Conservation (phyloP, 2,797 vertebrate species). For the Enoplosus armatus region DNA sequence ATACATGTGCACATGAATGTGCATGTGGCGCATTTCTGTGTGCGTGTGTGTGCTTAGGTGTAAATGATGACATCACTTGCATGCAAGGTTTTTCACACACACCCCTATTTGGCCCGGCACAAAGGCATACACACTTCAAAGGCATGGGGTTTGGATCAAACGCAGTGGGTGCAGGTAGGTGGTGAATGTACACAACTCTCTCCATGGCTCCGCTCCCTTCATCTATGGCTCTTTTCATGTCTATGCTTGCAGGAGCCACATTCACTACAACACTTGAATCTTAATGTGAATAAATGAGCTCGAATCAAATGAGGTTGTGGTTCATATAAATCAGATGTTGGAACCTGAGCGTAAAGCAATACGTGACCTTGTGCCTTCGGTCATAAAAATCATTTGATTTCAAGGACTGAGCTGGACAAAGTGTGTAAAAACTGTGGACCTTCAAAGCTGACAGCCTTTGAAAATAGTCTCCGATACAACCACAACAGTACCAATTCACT, state of each 20-base stretch:
- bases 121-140: conserved; percentile 84
- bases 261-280: conserved; percentile 77
- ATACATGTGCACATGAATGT: conserved; percentile 16
- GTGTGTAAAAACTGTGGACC: conserved; percentile 39
- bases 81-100: conserved; percentile 58
- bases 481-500: conserved; percentile 24
- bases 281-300: conserved; percentile 80
- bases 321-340: conserved; percentile 73
- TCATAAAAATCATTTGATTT: conserved; percentile 64
- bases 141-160: conserved; percentile 78
- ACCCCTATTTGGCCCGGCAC: conserved; percentile 75
- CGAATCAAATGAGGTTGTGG: conserved; percentile 73
- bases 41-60: conserved; percentile 25
- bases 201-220: conserved; percentile 72
- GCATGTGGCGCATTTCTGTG: conserved; percentile 16
- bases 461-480: conserved; percentile 38
- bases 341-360: conserved; percentile 52
- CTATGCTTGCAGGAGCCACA: conserved; percentile 70
- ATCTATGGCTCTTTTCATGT: conserved; percentile 83
- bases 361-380: conserved; percentile 58
- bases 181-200: conserved; percentile 75
- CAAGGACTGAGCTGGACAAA: conserved; percentile 41
- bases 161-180: conserved; percentile 68
- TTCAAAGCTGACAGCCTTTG: conserved; percentile 55
- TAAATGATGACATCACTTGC: conserved; percentile 70